Percentiles rank a stretch among this genome's conserved stretches.
phyloP scores from a whole-genome alignment of 1,140 invertebrate species.

The Arctopsyche grandis region DNA sequence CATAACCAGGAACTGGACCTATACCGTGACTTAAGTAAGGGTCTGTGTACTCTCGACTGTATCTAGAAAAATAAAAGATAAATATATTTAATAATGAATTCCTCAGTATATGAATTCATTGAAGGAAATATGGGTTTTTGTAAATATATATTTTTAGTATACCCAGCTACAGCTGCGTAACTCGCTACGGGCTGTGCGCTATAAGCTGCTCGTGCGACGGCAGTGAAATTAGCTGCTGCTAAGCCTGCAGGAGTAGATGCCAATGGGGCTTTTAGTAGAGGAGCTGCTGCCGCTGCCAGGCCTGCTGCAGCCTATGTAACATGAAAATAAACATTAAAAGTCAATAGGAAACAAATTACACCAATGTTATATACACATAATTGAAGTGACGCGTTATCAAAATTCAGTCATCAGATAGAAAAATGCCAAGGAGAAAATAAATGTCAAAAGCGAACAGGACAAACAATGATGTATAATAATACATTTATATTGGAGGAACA shows the following conservation, averaged over 20 bases:
- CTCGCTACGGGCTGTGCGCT: slow-evolving; percentile 77
- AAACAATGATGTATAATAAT: slow-evolving; percentile 14
- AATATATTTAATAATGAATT: too few species aligned
- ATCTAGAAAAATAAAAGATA: slow-evolving; percentile 74
- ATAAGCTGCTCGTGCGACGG: slow-evolving; percentile 82
- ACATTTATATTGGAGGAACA: too few species aligned
- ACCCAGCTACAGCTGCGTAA: slow-evolving; percentile 68
- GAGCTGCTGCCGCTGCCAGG: slow-evolving; percentile 74
- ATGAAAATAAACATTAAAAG: slow-evolving; percentile 7
- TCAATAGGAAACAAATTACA: not conserved
- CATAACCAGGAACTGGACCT: slow-evolving; percentile 94
- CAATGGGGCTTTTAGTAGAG: slow-evolving; percentile 75
- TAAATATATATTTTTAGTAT: too few species aligned
- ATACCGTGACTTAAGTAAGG: slow-evolving; percentile 95
- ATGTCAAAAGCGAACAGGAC: slow-evolving; percentile 9
- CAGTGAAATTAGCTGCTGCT: slow-evolving; percentile 79
- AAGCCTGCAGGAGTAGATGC: slow-evolving; percentile 71
- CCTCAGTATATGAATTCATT: too few species aligned
- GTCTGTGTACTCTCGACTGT: slow-evolving; percentile 92
- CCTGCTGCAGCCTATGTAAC: slow-evolving; percentile 63
- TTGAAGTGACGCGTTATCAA: not conserved
- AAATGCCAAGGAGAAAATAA: slow-evolving; percentile 8
- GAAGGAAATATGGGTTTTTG: slow-evolving; percentile 6
- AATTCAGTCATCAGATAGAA: not conserved
- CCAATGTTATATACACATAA: not conserved